phyloP scores from a whole-genome alignment of 2,888 invertebrate species.

The Amphipyra tragopoginis region DNA sequence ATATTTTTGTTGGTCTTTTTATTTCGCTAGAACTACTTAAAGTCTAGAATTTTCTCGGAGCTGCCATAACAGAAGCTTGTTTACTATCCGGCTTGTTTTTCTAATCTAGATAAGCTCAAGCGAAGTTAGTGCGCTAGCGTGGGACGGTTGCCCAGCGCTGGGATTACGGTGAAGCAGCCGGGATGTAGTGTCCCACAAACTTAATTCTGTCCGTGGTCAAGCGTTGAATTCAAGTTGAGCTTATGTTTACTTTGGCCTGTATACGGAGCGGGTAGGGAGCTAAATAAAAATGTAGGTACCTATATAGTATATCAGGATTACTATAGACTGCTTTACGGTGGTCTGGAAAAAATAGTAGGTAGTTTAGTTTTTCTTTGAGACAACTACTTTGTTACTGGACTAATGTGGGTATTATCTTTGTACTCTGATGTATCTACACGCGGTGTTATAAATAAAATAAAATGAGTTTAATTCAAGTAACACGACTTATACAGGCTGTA shows the following conservation, averaged over 20 bases:
- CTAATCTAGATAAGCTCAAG: constrained; percentile 55
- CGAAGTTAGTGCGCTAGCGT: constrained; percentile 38
- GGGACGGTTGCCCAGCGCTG: constrained; percentile 47
- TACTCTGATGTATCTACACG: too few relatives aligned
- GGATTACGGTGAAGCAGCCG: constrained; percentile 46
- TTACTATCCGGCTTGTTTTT: constrained; percentile 35
- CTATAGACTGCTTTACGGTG: constrained; percentile 29
- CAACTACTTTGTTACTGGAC: neutral
- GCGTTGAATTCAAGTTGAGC: constrained; percentile 48
- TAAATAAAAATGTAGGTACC: constrained; percentile 40
- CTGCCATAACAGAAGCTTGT: constrained; percentile 41
- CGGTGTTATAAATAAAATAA: too few relatives aligned
- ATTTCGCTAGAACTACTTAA: constrained; percentile 32
- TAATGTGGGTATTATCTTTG: too few relatives aligned
- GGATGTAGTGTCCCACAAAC: constrained; percentile 48
- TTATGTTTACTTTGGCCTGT: constrained; percentile 37
- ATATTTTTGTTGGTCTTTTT: constrained; percentile 25
- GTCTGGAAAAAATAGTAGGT: neutral
- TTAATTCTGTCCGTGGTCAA: constrained; percentile 53
- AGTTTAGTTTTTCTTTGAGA: too few relatives aligned
- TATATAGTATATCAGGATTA: neutral
- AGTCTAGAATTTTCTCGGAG: constrained; percentile 22
- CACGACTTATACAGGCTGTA: too few relatives aligned
- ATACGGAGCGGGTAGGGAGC: neutral
- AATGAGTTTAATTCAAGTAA: too few relatives aligned